Evolutionary conservation across 2,888 invertebrate species (phyloP).

Genomic region (Dryococelus australis): DNA sequence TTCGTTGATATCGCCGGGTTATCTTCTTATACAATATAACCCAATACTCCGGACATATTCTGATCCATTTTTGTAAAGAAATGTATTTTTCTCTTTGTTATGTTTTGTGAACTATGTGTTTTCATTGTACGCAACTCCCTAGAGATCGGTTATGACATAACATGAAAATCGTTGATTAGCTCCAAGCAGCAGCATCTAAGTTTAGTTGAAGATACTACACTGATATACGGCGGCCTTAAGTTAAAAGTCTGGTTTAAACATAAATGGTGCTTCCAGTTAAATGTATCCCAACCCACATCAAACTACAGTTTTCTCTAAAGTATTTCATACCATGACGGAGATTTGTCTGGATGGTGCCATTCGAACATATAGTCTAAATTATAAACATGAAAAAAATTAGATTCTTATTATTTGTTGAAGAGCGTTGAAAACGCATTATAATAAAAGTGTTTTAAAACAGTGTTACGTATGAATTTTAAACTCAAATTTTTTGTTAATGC

Average conservation of each 20-base stretch:
- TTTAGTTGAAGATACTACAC: not conserved
- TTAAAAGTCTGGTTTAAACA: not conserved
- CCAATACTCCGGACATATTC: too few relatives aligned
- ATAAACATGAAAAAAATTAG: not conserved
- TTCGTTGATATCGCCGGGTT: too few relatives aligned
- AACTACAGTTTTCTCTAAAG: not conserved
- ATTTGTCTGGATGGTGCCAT: not conserved
- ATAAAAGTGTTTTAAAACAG: not conserved
- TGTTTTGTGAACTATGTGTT: too few relatives aligned
- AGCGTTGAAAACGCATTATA: not conserved
- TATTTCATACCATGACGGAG: not conserved
- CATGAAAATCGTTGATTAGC: too few relatives aligned
- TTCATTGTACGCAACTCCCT: too few relatives aligned
- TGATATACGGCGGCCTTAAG: not conserved
- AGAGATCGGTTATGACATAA: too few relatives aligned
- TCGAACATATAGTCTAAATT: not conserved
- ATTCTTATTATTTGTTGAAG: not conserved
- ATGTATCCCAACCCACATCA: not conserved
- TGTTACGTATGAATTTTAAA: not conserved
- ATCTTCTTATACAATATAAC: too few relatives aligned
- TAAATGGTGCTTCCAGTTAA: not conserved
- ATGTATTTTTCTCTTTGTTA: too few relatives aligned
- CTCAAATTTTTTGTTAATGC: not conserved
- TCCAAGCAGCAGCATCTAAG: too few relatives aligned
- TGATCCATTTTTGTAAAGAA: too few relatives aligned